These are phyloP conservation scores for Plectus sambesii DNA, from an alignment of 1,140 invertebrate species.

Conservation along the genomic window DNA sequence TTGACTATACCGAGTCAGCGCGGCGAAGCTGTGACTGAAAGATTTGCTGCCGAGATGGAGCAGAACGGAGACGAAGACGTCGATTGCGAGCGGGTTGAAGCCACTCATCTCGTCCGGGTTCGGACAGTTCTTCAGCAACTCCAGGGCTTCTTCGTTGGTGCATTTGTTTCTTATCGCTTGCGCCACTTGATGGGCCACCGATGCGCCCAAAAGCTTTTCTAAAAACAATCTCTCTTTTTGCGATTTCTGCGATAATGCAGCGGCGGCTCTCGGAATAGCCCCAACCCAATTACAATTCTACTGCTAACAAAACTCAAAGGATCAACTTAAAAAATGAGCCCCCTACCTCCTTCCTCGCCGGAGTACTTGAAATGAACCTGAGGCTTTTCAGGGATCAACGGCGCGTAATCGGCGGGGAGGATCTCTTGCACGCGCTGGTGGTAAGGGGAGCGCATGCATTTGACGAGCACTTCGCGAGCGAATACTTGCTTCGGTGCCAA, in stretches of 20 bases:
- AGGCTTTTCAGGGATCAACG: conserved; percentile 62
- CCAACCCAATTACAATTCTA: not conserved
- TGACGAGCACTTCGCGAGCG: conserved; percentile 77
- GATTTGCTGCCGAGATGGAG: conserved; percentile 86
- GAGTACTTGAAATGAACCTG: conserved; percentile 51
- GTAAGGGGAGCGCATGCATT: conserved; percentile 87
- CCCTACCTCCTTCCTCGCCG: conserved; percentile 48
- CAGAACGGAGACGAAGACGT: conserved; percentile 88
- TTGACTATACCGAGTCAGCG: conserved; percentile 68
- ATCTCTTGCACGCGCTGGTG: conserved; percentile 81
- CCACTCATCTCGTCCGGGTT: conserved; percentile 7
- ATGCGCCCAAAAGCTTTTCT: conserved; percentile 68
- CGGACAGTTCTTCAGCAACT: conserved; percentile 8
- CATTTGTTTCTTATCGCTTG: conserved; percentile 73
- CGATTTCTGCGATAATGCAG: too few species aligned
- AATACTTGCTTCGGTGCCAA: conserved; percentile 92
- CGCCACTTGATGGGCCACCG: conserved; percentile 69
- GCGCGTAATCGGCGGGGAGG: conserved; percentile 72
- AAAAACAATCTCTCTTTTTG: conserved; percentile 19
- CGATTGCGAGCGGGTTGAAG: conserved; percentile 59
- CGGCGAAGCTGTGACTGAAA: conserved; percentile 93
- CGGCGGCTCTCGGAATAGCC: too few species aligned
- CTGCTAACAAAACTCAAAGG: conserved; percentile 8
- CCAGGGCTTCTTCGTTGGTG: conserved; percentile 73
- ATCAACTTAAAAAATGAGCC: not conserved